Conservation (phyloP, 64 coral and sea anemone genomes). For the Hydrozoanthus tunicans region DNA sequence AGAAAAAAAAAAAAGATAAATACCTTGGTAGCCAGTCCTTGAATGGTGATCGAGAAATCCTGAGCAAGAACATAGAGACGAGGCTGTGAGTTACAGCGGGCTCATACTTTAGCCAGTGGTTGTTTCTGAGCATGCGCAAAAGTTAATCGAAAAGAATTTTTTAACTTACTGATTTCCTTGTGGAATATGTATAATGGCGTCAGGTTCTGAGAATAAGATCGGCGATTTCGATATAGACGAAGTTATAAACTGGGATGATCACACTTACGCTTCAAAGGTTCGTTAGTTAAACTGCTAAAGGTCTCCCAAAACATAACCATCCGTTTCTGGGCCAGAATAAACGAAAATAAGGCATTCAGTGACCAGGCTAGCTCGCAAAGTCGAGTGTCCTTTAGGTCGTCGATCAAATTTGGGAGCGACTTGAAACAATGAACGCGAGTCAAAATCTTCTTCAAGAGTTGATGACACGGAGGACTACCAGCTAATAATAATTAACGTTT, state of each 20-base stretch:
- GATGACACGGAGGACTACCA: constrained; percentile 22
- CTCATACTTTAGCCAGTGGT: constrained; percentile 45
- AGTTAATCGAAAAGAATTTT: constrained; percentile 3
- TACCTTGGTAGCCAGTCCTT: background rate
- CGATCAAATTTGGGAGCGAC: constrained; percentile 46
- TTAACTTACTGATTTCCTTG: constrained; percentile 18
- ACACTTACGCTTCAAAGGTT: constrained; percentile 99
- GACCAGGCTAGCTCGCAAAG: background rate
- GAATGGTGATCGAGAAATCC: background rate
- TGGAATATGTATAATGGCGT: constrained; percentile 84
- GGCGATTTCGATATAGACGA: constrained; percentile 98
- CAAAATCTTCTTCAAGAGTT: constrained; percentile 6
- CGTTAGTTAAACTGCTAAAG: constrained; percentile 87
- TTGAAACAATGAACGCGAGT: constrained; percentile 16
- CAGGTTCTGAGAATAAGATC: constrained; percentile 86
- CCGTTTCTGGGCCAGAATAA: constrained; percentile 76
- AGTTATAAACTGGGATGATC: constrained; percentile 99
- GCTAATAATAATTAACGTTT: background rate
- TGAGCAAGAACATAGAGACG: constrained; percentile 48
- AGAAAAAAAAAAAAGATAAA: background rate
- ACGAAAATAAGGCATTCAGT: constrained; percentile 53
- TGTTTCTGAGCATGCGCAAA: constrained; percentile 61
- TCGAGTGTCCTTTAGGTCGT: constrained; percentile 7
- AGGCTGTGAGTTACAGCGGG: constrained; percentile 76
- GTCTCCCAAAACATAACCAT: constrained; percentile 51